phyloP scores from a whole-genome alignment of 1,140 invertebrate genomes.

The Drosophila paulistorum region DNA sequence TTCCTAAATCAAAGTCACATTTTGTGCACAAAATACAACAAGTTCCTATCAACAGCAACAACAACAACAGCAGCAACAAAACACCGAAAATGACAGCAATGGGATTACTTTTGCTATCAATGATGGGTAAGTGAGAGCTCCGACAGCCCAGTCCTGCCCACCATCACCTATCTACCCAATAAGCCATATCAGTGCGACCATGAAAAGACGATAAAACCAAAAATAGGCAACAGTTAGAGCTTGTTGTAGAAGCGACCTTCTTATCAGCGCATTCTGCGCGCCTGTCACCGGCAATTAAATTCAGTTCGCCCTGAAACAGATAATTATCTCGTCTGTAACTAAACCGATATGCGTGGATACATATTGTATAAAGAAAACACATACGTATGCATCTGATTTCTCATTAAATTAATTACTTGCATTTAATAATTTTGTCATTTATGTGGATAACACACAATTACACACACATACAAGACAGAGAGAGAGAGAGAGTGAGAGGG shows the following conservation, averaged over 20 bases:
- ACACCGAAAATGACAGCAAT: conserved; percentile 68
- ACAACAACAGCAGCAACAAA: conserved; percentile 24
- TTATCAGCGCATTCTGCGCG: conserved; percentile 38
- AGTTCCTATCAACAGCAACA: conserved; percentile 50
- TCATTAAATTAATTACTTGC: conserved; percentile 70
- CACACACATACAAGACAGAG: conserved; percentile 24
- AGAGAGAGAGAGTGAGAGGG: background rate
- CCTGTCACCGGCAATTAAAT: conserved; percentile 43
- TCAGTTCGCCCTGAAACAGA: conserved; percentile 28
- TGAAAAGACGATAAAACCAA: conserved; percentile 9
- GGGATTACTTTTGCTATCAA: conserved; percentile 81
- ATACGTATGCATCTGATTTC: conserved; percentile 48
- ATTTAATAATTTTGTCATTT: conserved; percentile 71
- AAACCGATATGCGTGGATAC: conserved; percentile 22
- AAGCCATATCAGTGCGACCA: conserved; percentile 42
- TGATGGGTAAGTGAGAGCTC: conserved; percentile 75
- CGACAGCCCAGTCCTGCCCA: background rate
- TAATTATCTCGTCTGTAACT: conserved; percentile 13
- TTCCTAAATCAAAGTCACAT: conserved; percentile 56
- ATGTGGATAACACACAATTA: conserved; percentile 17
- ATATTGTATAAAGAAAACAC: conserved; percentile 17
- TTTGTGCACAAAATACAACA: conserved; percentile 84
- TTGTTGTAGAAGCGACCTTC: conserved; percentile 1
- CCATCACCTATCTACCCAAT: background rate
- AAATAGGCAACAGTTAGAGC: background rate